Base-by-base conservation (phyloP, 2,113 vertebrate genomes). In the Podarcis cretensis region DNA sequence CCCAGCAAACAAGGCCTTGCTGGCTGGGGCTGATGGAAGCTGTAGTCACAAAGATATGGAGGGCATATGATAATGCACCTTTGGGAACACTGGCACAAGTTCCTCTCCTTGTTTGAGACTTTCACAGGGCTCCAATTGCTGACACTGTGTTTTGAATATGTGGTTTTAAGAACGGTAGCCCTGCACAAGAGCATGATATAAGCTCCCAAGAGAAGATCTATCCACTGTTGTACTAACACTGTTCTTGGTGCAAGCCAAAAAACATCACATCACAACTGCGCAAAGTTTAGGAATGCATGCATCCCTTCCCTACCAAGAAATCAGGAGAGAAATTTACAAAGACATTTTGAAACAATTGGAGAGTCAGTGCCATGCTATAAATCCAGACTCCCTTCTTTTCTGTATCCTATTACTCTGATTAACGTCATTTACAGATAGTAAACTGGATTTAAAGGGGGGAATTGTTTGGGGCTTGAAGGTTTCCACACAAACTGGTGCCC, bases 201-300 rank as follows among this genome's bases (percentile, higher is more conserved):
- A 94, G 89, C 92, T 92, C 91, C 90, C 86, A 86, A 4, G 89
- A 92, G 92, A 95, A 88, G 89, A 94, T 87, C 43, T 89, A 89
- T 92, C 91, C 92, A 87, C 83, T 89, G 90, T 92, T 91, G 93
- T 85, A 92, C 89, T 84, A 76, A 92, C 79, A 83, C 90, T 85
- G 87, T 85, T 90, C 91, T 87, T 63, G 57, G 83, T 81, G 83
- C 65, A 76, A 91, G 92, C 93, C 94, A 95, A 95, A 95, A 92
- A 87, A 30, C 3, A 57, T 73, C n/a, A 54, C 18, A 88, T 74
- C 12, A 54, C 7, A 6, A 88, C 94, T 95, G 92, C 93, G 92
- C 93, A 95, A 94, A 92, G 87, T 80, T 91, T 74, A 92, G 89
- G 93, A 95, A 95, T 90, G 93, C 80, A 93, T 76, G 59, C 1